phyloP scores from a whole-genome alignment of 2,113 vertebrate genomes.

The Hippocampus zosterae region DNA sequence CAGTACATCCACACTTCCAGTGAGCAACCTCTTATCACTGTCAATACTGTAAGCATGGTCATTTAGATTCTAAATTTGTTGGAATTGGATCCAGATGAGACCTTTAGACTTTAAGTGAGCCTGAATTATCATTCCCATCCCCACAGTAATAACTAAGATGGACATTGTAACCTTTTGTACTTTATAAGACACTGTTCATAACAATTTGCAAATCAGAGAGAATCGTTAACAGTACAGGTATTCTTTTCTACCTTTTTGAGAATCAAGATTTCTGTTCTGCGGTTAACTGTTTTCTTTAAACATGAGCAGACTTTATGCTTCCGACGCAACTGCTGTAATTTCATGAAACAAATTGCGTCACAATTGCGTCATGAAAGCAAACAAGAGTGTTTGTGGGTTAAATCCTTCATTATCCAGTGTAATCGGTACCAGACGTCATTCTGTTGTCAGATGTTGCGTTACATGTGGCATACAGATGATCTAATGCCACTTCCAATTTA shows the following conservation, averaged over 20 bases:
- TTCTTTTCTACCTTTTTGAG: background rate
- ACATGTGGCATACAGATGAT: conserved; percentile 15
- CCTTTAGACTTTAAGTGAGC: too few species aligned
- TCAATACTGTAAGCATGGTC: too few species aligned
- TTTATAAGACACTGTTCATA: too few species aligned
- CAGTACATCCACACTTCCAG: background rate
- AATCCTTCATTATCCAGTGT: conserved; percentile 21
- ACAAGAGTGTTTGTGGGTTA: conserved; percentile 8
- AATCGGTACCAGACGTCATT: conserved; percentile 19
- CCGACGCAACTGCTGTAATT: background rate
- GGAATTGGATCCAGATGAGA: too few species aligned
- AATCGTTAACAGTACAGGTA: too few species aligned
- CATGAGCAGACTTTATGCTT: conserved; percentile 5
- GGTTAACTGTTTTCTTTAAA: background rate
- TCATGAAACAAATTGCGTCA: conserved; percentile 2
- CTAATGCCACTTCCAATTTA: conserved; percentile 25
- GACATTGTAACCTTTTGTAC: background rate
- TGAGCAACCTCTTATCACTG: background rate
- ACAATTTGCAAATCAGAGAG: too few species aligned
- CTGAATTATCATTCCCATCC: background rate
- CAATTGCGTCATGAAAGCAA: conserved; percentile 1
- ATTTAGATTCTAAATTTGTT: too few species aligned
- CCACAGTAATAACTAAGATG: background rate
- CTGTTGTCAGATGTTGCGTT: conserved; percentile 15
- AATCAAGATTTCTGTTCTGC: background rate